phyloP scores from a whole-genome alignment of 2,888 invertebrate genomes.

The Ophioninae sp. region DNA sequence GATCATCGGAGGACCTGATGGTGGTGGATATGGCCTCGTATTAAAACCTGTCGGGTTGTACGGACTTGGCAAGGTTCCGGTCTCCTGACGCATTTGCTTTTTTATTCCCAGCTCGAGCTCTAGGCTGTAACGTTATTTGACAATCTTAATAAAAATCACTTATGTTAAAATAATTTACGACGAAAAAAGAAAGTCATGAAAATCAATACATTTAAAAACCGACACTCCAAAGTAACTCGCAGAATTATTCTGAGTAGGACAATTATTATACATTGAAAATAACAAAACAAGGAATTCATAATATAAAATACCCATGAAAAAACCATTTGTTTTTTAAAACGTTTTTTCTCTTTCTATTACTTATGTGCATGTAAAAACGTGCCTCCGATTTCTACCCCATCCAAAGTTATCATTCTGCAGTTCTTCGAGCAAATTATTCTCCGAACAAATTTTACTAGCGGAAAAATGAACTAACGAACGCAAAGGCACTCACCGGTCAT shows the following conservation, averaged over 20 bases:
- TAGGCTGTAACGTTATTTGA: conserved; percentile 74
- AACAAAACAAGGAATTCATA: neutral
- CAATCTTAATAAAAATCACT: neutral
- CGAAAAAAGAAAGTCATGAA: neutral
- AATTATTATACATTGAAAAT: neutral
- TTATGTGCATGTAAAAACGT: neutral
- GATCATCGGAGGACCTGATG: conserved; percentile 59
- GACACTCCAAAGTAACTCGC: neutral
- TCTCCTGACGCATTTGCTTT: conserved; percentile 74
- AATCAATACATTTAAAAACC: neutral
- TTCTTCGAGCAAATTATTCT: neutral
- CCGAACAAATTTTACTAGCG: neutral
- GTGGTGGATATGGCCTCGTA: conserved; percentile 68
- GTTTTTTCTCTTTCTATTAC: neutral
- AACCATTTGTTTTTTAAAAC: neutral
- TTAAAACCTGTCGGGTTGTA: conserved; percentile 69
- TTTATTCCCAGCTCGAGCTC: conserved; percentile 84
- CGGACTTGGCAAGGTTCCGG: conserved; percentile 51
- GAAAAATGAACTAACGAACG: neutral
- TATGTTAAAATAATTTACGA: neutral
- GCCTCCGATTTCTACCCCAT: neutral
- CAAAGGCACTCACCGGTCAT: conserved; percentile 80
- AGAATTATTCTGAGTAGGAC: neutral
- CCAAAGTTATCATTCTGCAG: neutral
- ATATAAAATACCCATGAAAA: neutral